These are phyloP conservation scores for Cylindroiulus punctatus DNA, from an alignment of 2,888 invertebrate species.

Conservation along the genomic window DNA sequence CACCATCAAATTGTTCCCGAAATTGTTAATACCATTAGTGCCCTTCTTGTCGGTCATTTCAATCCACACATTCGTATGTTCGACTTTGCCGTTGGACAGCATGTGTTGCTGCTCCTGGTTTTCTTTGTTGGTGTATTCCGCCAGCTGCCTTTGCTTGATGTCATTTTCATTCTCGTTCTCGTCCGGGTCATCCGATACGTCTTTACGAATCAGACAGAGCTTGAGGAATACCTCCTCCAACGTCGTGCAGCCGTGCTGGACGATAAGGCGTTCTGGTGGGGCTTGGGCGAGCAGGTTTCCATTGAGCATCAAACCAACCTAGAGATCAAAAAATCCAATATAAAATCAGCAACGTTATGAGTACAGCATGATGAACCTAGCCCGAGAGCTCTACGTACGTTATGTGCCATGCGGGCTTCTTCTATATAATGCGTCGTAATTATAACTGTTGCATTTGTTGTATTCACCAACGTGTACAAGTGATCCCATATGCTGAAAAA, in stretches of 20 bases:
- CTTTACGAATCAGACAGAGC: constrained; percentile 68
- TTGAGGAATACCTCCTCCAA: constrained; percentile 94
- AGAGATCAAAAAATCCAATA: not conserved
- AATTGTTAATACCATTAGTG: not conserved
- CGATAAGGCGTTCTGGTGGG: constrained; percentile 62
- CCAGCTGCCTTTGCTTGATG: constrained; percentile 1
- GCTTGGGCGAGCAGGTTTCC: constrained; percentile 65
- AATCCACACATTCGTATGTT: not conserved
- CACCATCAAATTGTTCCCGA: not conserved
- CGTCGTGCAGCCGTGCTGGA: constrained; percentile 63
- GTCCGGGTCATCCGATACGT: not conserved
- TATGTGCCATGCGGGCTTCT: constrained; percentile 74
- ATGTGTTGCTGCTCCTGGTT: not conserved
- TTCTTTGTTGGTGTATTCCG: not conserved
- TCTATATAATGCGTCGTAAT: constrained; percentile 97
- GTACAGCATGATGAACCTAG: not conserved
- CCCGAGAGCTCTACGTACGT: constrained; percentile 15
- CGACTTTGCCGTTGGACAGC: not conserved
- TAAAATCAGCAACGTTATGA: not conserved
- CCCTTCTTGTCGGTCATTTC: constrained; percentile 6
- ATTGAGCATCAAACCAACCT: constrained; percentile 66
- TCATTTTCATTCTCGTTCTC: constrained; percentile 50
- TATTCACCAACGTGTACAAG: constrained; percentile 87
- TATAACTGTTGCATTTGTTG: constrained; percentile 91
- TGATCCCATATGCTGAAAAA: constrained; percentile 88